Percentiles rank a stretch among this genome's conserved stretches.
These are phyloP conservation scores for Paguma larvata DNA, from an alignment of 2,797 vertebrate genomes.

Conservation along the genomic window DNA sequence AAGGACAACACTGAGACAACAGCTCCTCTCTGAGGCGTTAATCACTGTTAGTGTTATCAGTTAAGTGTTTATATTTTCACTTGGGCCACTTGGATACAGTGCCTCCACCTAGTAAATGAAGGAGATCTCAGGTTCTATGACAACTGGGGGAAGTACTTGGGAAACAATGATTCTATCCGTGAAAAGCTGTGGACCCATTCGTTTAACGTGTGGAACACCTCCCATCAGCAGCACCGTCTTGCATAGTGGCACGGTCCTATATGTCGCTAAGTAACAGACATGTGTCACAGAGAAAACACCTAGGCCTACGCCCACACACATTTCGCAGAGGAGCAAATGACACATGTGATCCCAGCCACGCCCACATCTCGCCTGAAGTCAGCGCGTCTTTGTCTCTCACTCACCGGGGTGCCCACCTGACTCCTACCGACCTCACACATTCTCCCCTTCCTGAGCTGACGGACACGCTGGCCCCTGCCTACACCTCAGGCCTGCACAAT, in stretches of 20 bases:
- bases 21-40: not conserved
- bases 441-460: not conserved
- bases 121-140: slow-evolving; percentile 33
- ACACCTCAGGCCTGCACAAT: not conserved
- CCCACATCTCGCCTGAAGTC: not conserved
- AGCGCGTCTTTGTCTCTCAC: not conserved
- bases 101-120: not conserved
- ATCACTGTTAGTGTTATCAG: not conserved
- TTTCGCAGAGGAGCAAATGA: not conserved
- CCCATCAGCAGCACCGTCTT: not conserved
- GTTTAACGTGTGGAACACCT: not conserved
- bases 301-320: not conserved
- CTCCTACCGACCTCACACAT: not conserved
- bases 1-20: not conserved
- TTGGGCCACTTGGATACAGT: not conserved
- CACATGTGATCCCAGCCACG: not conserved
- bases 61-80: not conserved
- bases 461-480: not conserved
- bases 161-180: not conserved
- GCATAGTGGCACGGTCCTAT: not conserved
- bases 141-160: not conserved
- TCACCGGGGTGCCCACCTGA: not conserved
- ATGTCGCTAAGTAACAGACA: not conserved
- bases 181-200: not conserved
- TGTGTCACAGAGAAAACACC: slow-evolving; percentile 11